Evolutionary conservation across 2,797 vertebrate species (phyloP).

Genomic region (Myotis myotis): DNA sequence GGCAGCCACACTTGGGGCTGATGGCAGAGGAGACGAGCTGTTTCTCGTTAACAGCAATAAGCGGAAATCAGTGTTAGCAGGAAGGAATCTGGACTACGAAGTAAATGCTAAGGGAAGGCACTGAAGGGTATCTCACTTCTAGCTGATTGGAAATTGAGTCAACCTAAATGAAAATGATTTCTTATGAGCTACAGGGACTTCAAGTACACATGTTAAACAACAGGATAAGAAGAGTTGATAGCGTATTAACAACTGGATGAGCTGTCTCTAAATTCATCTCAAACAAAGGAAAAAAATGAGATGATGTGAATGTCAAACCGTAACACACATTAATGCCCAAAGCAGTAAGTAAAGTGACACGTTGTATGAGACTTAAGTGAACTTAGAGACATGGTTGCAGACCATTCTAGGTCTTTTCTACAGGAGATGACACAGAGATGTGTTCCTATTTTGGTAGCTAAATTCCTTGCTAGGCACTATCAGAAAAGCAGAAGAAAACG

Average conservation of each 20-base stretch:
- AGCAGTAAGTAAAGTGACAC: background rate
- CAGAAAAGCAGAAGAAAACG: background rate
- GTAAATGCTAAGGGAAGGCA: background rate
- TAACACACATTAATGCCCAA: conserved; percentile 3
- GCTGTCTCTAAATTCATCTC: background rate
- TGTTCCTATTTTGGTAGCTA: background rate
- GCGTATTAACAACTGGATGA: background rate
- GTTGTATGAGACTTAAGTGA: background rate
- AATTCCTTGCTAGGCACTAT: background rate
- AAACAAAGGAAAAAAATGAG: background rate
- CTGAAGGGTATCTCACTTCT: background rate
- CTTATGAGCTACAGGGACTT: conserved; percentile 39
- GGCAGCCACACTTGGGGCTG: conserved; percentile 30
- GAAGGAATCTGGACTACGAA: background rate
- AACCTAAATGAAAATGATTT: conserved; percentile 58
- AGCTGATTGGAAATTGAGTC: conserved; percentile 35
- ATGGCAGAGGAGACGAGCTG: background rate
- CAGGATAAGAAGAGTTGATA: background rate
- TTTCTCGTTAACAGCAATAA: conserved; percentile 30
- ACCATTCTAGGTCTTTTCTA: background rate
- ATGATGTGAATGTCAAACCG: conserved; percentile 26
- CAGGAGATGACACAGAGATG: background rate
- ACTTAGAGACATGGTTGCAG: background rate
- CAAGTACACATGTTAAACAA: background rate
- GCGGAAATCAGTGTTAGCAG: conserved; percentile 9